Conservation (phyloP, 2,888 invertebrate species). For the Tenthredo scrophulariae region DNA sequence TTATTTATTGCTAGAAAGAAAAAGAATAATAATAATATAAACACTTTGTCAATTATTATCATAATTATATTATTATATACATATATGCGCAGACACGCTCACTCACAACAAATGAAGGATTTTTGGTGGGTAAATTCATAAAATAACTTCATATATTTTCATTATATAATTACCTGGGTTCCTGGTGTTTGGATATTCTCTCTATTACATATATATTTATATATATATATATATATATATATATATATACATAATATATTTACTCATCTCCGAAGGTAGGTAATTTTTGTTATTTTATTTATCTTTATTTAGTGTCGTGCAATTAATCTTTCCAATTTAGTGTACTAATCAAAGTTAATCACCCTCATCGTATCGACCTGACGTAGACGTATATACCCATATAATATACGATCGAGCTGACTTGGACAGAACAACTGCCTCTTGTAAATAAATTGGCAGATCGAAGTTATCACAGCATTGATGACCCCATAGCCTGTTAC, state of each 20-base stretch:
- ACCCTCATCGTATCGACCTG: slow-evolving; percentile 24
- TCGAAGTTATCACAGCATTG: slow-evolving; percentile 1
- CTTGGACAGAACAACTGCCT: slow-evolving; percentile 10
- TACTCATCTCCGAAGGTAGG: slow-evolving; percentile 43
- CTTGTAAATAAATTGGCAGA: slow-evolving; percentile 22
- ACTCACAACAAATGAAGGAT: slow-evolving; percentile 53
- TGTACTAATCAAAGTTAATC: slow-evolving; percentile 47
- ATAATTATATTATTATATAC: not conserved
- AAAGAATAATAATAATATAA: not conserved
- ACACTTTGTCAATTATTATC: not conserved
- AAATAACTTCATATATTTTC: slow-evolving; percentile 8
- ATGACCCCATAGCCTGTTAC: slow-evolving; percentile 6
- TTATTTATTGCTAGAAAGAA: not conserved
- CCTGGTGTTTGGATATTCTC: slow-evolving; percentile 48
- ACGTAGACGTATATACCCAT: not conserved
- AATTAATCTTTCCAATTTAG: slow-evolving; percentile 34
- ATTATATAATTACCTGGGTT: slow-evolving; percentile 19
- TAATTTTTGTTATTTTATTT: slow-evolving; percentile 45
- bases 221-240: not conserved
- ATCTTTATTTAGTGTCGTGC: slow-evolving; percentile 28
- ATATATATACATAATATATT: not conserved
- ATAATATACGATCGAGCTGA: slow-evolving; percentile 1
- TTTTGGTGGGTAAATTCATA: slow-evolving; percentile 44
- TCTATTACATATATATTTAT: slow-evolving; percentile 19
- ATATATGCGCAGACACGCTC: not conserved